phyloP scores from a whole-genome alignment of 2,888 invertebrate species.

The Latheticus oryzae region DNA sequence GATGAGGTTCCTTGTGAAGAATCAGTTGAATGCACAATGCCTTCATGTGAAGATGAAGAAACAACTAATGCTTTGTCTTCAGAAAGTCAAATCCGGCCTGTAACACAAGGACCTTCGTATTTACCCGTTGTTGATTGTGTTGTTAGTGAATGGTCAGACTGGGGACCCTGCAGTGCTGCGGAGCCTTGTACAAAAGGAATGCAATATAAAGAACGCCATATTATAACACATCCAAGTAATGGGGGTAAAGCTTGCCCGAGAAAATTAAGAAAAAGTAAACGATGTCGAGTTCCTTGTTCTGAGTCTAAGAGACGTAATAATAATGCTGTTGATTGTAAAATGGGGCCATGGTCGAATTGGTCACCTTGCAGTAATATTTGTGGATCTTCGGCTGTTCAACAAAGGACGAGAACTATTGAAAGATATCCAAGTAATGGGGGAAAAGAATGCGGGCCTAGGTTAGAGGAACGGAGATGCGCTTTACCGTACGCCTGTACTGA shows the following conservation, averaged over 20 bases:
- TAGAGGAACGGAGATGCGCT: slow-evolving; percentile 62
- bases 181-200: slow-evolving; percentile 67
- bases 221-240: slow-evolving; percentile 64
- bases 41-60: slow-evolving; percentile 5
- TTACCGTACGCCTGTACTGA: slow-evolving; percentile 52
- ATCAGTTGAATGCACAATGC: slow-evolving; percentile 5
- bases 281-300: slow-evolving; percentile 57
- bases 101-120: slow-evolving; percentile 10
- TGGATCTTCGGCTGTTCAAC: slow-evolving; percentile 69
- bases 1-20: slow-evolving; percentile 54
- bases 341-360: slow-evolving; percentile 69
- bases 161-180: slow-evolving; percentile 65
- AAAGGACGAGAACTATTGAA: slow-evolving; percentile 67
- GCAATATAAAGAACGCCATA: slow-evolving; percentile 65
- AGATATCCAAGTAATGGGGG: slow-evolving; percentile 60
- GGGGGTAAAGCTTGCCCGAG: slow-evolving; percentile 70
- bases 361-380: slow-evolving; percentile 76
- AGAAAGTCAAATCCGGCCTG: slow-evolving; percentile 4
- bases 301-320: slow-evolving; percentile 1
- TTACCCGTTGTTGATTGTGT: slow-evolving; percentile 62
- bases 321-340: slow-evolving; percentile 62
- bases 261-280: slow-evolving; percentile 63
- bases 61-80: background rate
- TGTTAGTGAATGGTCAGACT: slow-evolving; percentile 67
- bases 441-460: slow-evolving; percentile 61